A percentile compares a stretch with the other conserved stretches of the same genome.
Evolutionary conservation across 35 echinoderm and acorn worm genomes (phyloP).

Genomic region (Apostichopus californicus): DNA sequence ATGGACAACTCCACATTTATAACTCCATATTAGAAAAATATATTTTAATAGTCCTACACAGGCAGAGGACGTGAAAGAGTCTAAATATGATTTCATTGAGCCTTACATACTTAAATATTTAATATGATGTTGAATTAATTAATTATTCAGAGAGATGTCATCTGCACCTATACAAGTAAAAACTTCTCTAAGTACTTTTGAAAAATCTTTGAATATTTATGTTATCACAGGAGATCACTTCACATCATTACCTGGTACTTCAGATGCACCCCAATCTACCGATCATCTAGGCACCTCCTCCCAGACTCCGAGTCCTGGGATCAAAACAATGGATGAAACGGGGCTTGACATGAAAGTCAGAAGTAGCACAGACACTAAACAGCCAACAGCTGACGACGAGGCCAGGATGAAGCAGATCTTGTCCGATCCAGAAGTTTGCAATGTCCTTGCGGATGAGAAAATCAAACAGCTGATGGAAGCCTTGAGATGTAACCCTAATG

Average conservation of each 20-base stretch:
- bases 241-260: slow-evolving; percentile 7
- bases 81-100: too few relatives aligned
- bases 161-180: too few relatives aligned
- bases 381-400: slow-evolving; percentile 76
- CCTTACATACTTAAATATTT: too few relatives aligned
- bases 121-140: too few relatives aligned
- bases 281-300: neutral
- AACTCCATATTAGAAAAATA: too few relatives aligned
- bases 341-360: slow-evolving; percentile 64
- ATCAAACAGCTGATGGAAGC: slow-evolving; percentile 69
- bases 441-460: slow-evolving; percentile 64
- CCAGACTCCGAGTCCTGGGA: neutral
- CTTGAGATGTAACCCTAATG: slow-evolving; percentile 67
- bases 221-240: slow-evolving; percentile 51
- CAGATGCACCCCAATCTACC: neutral
- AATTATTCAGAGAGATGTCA: too few relatives aligned
- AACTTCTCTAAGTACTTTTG: too few relatives aligned
- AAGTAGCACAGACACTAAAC: slow-evolving; percentile 82
- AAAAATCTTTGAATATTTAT: too few relatives aligned
- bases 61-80: too few relatives aligned
- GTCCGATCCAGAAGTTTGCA: slow-evolving; percentile 68
- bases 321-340: slow-evolving; percentile 16
- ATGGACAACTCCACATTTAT: too few relatives aligned
- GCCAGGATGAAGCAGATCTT: slow-evolving; percentile 81
- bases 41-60: too few relatives aligned